These are phyloP conservation scores for Danio tinwini DNA, from an alignment of 2,797 vertebrate species.

Conservation along the genomic window DNA sequence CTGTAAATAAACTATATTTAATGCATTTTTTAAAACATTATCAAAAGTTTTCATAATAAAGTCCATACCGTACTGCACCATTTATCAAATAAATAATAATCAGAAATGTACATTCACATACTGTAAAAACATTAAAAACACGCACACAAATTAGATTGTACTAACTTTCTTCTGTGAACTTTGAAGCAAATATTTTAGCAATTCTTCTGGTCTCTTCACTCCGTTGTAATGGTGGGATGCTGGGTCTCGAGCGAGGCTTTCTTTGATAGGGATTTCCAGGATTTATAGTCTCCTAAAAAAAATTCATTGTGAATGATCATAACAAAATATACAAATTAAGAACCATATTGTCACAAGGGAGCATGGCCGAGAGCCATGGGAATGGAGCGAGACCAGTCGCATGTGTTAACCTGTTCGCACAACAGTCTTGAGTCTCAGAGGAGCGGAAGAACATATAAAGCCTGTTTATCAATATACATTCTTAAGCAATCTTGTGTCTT, in stretches of 20 bases:
- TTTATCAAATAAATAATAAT: slow-evolving; percentile 33
- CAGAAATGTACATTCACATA: slow-evolving; percentile 20
- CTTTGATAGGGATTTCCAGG: slow-evolving; percentile 47
- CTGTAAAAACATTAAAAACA: slow-evolving; percentile 1
- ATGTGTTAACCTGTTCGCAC: too few relatives aligned
- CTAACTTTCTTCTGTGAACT: slow-evolving; percentile 68
- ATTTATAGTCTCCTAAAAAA: slow-evolving; percentile 62
- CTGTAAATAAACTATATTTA: slow-evolving; percentile 36
- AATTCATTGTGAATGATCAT: slow-evolving; percentile 11
- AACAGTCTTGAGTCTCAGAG: too few relatives aligned
- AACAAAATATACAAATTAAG: neutral
- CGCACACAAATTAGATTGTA: slow-evolving; percentile 16
- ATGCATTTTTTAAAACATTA: slow-evolving; percentile 31
- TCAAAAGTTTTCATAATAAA: neutral
- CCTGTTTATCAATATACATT: too few relatives aligned
- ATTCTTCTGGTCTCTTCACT: slow-evolving; percentile 78
- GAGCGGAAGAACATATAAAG: too few relatives aligned
- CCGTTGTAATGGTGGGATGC: slow-evolving; percentile 70
- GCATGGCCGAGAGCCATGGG: too few relatives aligned
- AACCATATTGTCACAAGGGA: too few relatives aligned
- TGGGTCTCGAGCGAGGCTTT: slow-evolving; percentile 62
- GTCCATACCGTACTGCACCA: slow-evolving; percentile 8
- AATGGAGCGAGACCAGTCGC: too few relatives aligned
- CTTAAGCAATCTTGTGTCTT: too few relatives aligned
- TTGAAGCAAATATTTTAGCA: slow-evolving; percentile 78